A percentile compares a stretch with the other conserved stretches of the same genome.
phyloP scores from a whole-genome alignment of 23 tunicate genomes.

The Styela clava region DNA sequence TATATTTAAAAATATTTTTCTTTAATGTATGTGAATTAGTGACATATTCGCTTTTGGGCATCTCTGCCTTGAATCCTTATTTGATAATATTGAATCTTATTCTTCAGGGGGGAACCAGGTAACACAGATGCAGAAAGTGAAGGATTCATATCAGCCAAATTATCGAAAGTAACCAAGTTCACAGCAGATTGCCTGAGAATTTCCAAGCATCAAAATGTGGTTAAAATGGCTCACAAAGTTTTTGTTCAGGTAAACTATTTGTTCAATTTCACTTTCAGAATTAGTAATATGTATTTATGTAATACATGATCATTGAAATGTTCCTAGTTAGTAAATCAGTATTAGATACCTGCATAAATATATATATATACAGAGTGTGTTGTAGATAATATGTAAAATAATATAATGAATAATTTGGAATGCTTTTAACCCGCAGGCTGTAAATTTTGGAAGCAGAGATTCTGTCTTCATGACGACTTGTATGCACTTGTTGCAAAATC shows the following conservation, averaged over 20 bases:
- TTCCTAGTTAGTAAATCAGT: no score
- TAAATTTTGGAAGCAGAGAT: slow-evolving; percentile 24
- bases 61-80: no score
- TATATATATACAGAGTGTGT: neutral
- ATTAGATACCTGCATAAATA: no score
- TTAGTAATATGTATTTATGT: neutral
- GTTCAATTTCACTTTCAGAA: no score
- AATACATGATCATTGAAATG: no score
- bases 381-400: neutral
- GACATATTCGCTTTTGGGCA: no score
- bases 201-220: slow-evolving; percentile 71
- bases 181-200: slow-evolving; percentile 52
- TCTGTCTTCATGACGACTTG: slow-evolving; percentile 7
- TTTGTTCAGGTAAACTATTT: slow-evolving; percentile 58
- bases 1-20: no score
- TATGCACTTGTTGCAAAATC: slow-evolving; percentile 21
- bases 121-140: slow-evolving; percentile 1
- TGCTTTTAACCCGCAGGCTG: slow-evolving; percentile 17
- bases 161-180: slow-evolving; percentile 39
- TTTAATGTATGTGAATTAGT: no score
- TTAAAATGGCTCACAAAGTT: slow-evolving; percentile 73
- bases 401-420: neutral
- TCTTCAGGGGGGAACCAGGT: neutral
- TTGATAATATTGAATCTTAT: no score
- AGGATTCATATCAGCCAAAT: neutral